Conservation (phyloP, 2,888 invertebrate species). For the Caradrina clavipalpis region DNA sequence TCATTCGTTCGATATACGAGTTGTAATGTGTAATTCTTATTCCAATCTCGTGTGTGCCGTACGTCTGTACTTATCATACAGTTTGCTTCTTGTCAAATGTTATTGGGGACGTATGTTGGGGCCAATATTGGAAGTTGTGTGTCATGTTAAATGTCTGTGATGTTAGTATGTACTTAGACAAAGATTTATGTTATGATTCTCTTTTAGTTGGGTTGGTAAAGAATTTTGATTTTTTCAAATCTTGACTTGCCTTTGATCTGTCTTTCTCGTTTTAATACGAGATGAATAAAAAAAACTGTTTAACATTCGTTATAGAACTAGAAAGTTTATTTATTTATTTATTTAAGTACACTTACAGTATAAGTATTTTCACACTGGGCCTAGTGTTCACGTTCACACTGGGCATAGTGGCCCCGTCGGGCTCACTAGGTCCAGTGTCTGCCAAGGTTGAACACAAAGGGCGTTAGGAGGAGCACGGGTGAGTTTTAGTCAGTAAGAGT, state of each 20-base stretch:
- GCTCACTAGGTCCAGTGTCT: no score
- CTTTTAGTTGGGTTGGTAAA: background rate
- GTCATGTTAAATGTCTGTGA: slow-evolving; percentile 27
- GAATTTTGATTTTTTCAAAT: background rate
- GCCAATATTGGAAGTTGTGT: slow-evolving; percentile 38
- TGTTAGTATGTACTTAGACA: slow-evolving; percentile 15
- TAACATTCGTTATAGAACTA: no score
- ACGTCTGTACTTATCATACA: slow-evolving; percentile 56
- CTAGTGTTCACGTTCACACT: no score
- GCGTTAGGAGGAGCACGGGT: no score
- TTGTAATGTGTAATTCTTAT: slow-evolving; percentile 64
- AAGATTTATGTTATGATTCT: slow-evolving; percentile 21
- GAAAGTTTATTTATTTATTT: no score
- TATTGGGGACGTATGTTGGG: slow-evolving; percentile 39
- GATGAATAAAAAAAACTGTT: background rate
- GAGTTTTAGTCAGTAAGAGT: no score
- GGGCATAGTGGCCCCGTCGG: no score
- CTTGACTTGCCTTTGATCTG: slow-evolving; percentile 9
- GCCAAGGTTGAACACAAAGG: no score
- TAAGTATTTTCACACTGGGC: no score
- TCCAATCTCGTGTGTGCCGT: slow-evolving; percentile 56
- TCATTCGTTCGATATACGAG: slow-evolving; percentile 61
- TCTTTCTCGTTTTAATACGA: background rate
- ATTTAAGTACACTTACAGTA: no score
- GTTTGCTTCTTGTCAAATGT: slow-evolving; percentile 49